Evolutionary conservation across 2,113 vertebrate genomes (phyloP).

Genomic region (Ciconia boyciana): DNA sequence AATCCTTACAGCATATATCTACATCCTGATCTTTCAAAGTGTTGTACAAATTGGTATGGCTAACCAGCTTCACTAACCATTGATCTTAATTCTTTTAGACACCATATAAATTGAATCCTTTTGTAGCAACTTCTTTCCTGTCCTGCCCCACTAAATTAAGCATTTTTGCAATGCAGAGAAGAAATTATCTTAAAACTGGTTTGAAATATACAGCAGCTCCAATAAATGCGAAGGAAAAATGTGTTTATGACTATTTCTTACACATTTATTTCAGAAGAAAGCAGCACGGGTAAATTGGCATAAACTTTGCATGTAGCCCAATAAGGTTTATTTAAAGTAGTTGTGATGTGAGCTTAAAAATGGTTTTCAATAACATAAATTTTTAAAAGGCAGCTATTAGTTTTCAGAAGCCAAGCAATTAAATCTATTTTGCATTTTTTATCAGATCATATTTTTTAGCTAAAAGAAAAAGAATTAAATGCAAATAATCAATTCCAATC

Average conservation of each 20-base stretch:
- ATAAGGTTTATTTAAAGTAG: constrained; percentile 38
- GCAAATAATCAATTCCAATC: background rate
- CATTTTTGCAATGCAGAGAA: constrained; percentile 29
- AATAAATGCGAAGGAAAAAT: constrained; percentile 56
- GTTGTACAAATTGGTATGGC: constrained; percentile 46
- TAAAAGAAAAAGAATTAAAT: background rate
- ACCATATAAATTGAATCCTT: constrained; percentile 31
- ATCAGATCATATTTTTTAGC: background rate
- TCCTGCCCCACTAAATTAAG: background rate
- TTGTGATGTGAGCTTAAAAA: background rate
- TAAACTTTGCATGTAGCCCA: constrained; percentile 15
- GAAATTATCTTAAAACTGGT: constrained; percentile 14
- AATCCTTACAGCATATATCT: background rate
- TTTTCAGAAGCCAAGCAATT: background rate
- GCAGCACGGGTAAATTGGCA: constrained; percentile 10
- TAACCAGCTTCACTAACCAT: constrained; percentile 32
- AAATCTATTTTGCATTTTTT: background rate
- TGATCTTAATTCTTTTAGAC: constrained; percentile 52
- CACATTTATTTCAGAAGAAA: constrained; percentile 62
- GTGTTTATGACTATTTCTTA: constrained; percentile 46
- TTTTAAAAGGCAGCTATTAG: background rate
- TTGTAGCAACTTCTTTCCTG: background rate
- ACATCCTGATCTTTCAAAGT: constrained; percentile 37
- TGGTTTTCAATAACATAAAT: background rate
- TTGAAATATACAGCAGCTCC: constrained; percentile 46